Evolutionary conservation across 2,113 vertebrate species (phyloP), one percentile per base, ranked within the genome.

Genomic region (Illadopsis cleaveri): DNA sequence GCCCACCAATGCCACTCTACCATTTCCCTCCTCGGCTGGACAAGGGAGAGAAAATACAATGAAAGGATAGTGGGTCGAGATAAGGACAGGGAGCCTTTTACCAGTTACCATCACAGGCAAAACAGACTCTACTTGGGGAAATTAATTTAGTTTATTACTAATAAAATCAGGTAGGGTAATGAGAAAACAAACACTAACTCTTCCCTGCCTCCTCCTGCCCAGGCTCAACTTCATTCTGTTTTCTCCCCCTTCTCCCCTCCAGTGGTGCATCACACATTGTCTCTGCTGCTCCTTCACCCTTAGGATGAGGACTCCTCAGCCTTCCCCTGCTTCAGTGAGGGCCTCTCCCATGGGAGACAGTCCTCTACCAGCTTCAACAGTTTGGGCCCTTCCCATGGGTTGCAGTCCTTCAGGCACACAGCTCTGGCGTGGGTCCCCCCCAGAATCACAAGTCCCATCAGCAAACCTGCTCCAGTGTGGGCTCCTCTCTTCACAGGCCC

Each of bases 241-340:
- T 77, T 76, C 24, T 51, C 20, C 19, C 5, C 27, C 12, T 38
- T 33, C 14, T 31, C 12, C 24, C 19, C 11, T 37, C 27, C 22
- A 56, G 17, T 7, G 10, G 5, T 47, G 17, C 15, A 42, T n/a
- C 23, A 37, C 40, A 28, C 2, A 0, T 40, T 54, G 42, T 71
- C 42, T 84, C 65, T 57, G 42, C 31, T 70, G 16, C 15, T 38
- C 13, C 23, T 38, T 70, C 19, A 33, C 20, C 50, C 35, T 28
- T 30, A 56, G 48, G 11, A 30, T 0, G 1, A 47, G 16, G 35
- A 28, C 2, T 33, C 12, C 19, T 44, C 23, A 37, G 12, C 44
- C 42, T 56, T 16, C 15, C 15, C 5, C n/a, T 80, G 8, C 31
- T 48, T 31, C 54, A 50, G 13, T 0, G 0, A 22, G 23, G 8